Percentiles rank a stretch among this genome's conserved stretches.
Evolutionary conservation across 1,140 invertebrate species (phyloP).

Genomic region (Nomia melanderi): DNA sequence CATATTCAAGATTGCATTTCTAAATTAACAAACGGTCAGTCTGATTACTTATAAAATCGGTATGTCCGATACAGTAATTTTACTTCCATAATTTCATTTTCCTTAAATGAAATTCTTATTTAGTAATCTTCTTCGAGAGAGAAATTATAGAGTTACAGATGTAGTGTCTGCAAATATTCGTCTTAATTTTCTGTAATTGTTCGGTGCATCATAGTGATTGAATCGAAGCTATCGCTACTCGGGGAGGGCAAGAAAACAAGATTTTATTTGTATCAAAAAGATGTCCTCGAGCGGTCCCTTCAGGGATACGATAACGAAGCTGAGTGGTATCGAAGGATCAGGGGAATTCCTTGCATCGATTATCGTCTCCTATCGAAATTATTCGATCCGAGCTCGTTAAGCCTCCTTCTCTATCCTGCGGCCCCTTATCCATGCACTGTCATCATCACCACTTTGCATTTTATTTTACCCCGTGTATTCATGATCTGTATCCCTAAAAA

Average conservation of each 20-base stretch:
- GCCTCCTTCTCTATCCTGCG: background rate
- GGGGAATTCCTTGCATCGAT: conserved; percentile 29
- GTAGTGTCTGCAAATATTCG: too few species aligned
- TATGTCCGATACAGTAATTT: too few species aligned
- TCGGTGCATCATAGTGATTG: background rate
- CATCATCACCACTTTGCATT: background rate
- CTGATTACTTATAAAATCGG: too few species aligned
- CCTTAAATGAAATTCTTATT: too few species aligned
- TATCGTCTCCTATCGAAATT: conserved; percentile 1
- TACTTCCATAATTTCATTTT: too few species aligned
- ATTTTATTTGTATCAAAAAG: conserved; percentile 56
- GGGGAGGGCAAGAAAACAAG: conserved; percentile 62
- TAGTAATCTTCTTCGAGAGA: too few species aligned
- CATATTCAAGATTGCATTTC: too few species aligned
- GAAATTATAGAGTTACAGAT: too few species aligned
- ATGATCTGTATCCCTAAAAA: background rate
- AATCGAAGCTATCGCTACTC: background rate
- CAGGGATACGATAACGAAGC: conserved; percentile 40
- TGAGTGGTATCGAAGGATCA: conserved; percentile 26
- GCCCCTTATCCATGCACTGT: background rate
- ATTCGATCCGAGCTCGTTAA: conserved; percentile 2
- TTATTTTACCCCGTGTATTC: background rate
- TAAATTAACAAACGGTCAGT: too few species aligned
- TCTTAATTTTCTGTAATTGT: background rate
- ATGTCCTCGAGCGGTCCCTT: conserved; percentile 52